Base-by-base conservation (phyloP, 1,140 invertebrate genomes). In the Leptinotarsa texana region DNA sequence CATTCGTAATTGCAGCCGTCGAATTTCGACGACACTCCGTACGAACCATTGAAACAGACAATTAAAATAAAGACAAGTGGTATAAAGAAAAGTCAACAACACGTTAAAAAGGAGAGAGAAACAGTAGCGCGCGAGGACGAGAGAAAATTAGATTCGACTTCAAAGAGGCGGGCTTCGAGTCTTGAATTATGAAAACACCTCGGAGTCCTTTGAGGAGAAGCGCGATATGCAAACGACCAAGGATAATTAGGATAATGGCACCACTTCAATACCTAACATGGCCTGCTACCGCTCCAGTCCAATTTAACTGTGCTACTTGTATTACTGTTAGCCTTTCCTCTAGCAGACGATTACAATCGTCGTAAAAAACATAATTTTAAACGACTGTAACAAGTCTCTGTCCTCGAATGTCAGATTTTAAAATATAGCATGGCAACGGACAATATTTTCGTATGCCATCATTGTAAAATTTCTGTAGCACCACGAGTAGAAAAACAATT, bases 121-220 rank as follows among this genome's bases (percentile, higher is more conserved):
- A 74, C 75, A 42, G 73, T 33, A 68, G 66, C 76, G 69, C 78
- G 78, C 51, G 17, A 57, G 77, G 79, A 80, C 79, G 81, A 78
- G 80, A 81, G 80, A 83, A 84, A 84, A 84, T 84, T 84, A 83
- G 82, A 82, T 84, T 82, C 79, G 78, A 82, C 80, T 83, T 82
- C 81, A 83, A 83, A 84, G 81, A 78, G 76, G 69, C 77, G 73
- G 69, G 27, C 24, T 67, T 42, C 21, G 73, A 63, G 75, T 80
- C 77, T 78, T 82, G 82, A 83, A 84, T 84, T 84, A 83, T 80
- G 83, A 83, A 84, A 84, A 84, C 83, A 84, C 83, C 82, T 83
- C 82, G 79, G 78, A 82, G 79, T 83, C 82, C 81, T 83, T 83
- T 83, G 82, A 82, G 79, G 78, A 79, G 74, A 79, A 81, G 80